Evolutionary conservation across 2,888 invertebrate genomes (phyloP), one percentile per base, ranked within the genome.

Genomic region (Scrobipalpa atriplicella): DNA sequence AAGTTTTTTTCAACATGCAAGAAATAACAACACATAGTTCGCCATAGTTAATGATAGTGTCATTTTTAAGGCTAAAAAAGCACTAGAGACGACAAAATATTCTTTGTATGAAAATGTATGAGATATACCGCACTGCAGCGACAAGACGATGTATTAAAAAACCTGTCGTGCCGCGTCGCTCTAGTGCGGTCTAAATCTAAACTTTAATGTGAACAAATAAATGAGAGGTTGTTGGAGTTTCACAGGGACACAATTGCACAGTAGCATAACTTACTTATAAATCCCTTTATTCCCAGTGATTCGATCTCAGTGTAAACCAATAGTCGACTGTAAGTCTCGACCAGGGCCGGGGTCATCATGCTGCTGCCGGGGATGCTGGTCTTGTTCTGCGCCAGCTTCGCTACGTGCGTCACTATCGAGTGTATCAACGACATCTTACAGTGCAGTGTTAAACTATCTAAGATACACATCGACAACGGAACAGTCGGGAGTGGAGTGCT

Each of bases 251-350:
- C 19, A 52, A 6, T 19, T 52, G 52, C 47, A n/a, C 16, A 10
- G 6, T 11, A 56, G 2, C 29, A 13, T 56, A 69, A 93, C 95
- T 94, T 87, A 96, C 98, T 96, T 74, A 99, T 96, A 84, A 99
- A 99, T 65, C 98, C 98, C 90, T 99, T 99, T 70, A 99, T 98
- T 39, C 99, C 99, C 63, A 99, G 93, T 16, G 98, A 98, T 86
- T 99, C 99, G 66, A 99, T 99, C 93, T 99, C 99, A 9, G 98
- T 98, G 80, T 99, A 99, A 0, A 99, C 98, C 64, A 99, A 89
- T 16, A 99, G 90, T 64, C 99, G 94, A 68, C 98, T 97, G 90
- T 99, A 99, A 0, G 99, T 99, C 89, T 99, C 99, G 0, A 99
- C 97, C 0, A 99, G 89, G 0, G 98, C 98, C 0, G 99, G 98